Evolutionary conservation across 2,888 invertebrate genomes (phyloP), one percentile per base, ranked within the genome.

Genomic region (Leptinotarsa haldemani): DNA sequence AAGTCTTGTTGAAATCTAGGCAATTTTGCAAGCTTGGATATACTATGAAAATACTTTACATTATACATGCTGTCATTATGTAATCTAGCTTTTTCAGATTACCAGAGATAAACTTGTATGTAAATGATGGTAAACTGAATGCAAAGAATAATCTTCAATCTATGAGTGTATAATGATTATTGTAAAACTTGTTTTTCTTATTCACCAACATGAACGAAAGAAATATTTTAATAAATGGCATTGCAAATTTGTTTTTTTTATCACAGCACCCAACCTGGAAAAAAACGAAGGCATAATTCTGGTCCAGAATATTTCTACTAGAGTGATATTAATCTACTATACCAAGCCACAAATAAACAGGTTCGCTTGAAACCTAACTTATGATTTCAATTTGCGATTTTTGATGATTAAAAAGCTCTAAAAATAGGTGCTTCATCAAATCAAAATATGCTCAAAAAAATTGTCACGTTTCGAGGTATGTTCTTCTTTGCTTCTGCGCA

Each of bases 201-300:
- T 77, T 77, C 78, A 81, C 79, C 69, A 80, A 78, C 81, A 80
- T 82, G 81, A 80, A 80, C 80, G 75, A 78, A 78, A 76, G 69
- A 68, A 76, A 77, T 79, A 79, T 81, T 80, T 82, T 81, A 81
- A 74, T 80, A 79, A 81, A 80, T 79, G 78, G 78, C 70, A 78
- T 73, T 70, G 72, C 71, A 78, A 76, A 77, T 65, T 70, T 40
- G 13, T 12, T 22, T 56, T 56, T 22, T 22, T 48, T 5, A 50
- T 15, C 1, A 16, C 50, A 16, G 2, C n/a, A n/a, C 16, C n/a
- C 18, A 56, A 3, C 9, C 18, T 20, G 22, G 22, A 13, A 50
- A 50, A 16, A 50, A 50, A 0, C 50, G n/a, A 50, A 50, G 40
- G 0, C 40, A 7, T 30, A 30, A 1, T 30, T 1, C 1, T 25